A percentile compares a stretch with the other conserved stretches of the same genome.
Evolutionary conservation across 2,888 invertebrate species (phyloP).

Genomic region (Empis stercorea): DNA sequence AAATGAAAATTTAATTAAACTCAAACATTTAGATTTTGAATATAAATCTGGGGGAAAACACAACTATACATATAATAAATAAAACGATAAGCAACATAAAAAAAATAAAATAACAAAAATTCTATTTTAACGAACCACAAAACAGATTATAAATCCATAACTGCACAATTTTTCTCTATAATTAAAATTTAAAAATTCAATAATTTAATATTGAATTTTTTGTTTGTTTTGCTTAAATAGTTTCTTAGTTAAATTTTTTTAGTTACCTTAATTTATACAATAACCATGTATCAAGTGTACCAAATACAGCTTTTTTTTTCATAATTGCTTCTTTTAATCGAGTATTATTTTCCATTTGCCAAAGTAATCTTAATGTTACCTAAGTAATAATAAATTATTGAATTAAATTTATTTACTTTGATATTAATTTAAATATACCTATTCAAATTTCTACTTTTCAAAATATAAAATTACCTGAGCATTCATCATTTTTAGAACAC

Average conservation of each 20-base stretch:
- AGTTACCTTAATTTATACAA: slow-evolving; percentile 59
- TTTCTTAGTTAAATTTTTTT: not conserved
- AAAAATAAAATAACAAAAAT: not conserved
- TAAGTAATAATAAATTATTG: too few species aligned
- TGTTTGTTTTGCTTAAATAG: too few species aligned
- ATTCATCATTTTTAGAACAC: slow-evolving; percentile 73
- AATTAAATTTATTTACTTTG: too few species aligned
- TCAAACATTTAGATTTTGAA: not conserved
- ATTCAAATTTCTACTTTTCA: too few species aligned
- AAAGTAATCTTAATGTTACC: slow-evolving; percentile 64
- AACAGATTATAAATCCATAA: not conserved
- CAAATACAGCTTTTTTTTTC: slow-evolving; percentile 58
- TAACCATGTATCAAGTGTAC: slow-evolving; percentile 89
- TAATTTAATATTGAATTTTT: not conserved
- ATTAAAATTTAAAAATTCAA: not conserved
- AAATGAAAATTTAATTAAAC: not conserved
- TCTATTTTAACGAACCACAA: not conserved
- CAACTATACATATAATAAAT: not conserved
- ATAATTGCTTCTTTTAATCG: slow-evolving; percentile 51
- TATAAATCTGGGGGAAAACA: not conserved
- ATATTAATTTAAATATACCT: too few species aligned
- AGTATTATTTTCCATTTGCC: slow-evolving; percentile 62
- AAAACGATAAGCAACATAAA: not conserved
- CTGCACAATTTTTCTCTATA: not conserved
- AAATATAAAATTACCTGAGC: slow-evolving; percentile 70